phyloP scores from a whole-genome alignment of 2,113 vertebrate species.

The Marcusenius ussheri region DNA sequence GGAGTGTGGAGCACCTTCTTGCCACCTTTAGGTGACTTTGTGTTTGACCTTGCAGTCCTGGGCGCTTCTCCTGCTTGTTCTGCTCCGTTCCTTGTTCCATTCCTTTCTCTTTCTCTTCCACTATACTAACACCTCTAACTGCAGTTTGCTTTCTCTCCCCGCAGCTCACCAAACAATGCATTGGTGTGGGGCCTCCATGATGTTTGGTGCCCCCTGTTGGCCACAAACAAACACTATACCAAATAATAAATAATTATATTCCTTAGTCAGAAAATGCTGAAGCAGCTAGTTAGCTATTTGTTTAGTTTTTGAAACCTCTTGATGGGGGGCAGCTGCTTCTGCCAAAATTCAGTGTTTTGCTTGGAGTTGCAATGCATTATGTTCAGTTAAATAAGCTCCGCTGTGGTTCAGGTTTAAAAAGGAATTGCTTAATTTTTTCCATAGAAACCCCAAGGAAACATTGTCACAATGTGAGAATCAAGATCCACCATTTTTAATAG shows the following conservation, averaged over 20 bases:
- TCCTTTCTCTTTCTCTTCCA: not conserved
- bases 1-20: not conserved
- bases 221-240: not conserved
- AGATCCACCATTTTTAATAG: not conserved
- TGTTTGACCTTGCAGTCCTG: slow-evolving; percentile 10
- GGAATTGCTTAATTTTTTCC: not conserved
- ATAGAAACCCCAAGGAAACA: not conserved
- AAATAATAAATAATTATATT: not conserved
- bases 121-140: not conserved
- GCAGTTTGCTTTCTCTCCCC: not conserved
- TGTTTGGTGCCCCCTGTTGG: not conserved
- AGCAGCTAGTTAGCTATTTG: not conserved
- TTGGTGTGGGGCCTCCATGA: not conserved
- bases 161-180: not conserved
- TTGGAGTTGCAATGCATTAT: not conserved
- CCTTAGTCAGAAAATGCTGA: not conserved
- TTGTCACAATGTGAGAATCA: not conserved
- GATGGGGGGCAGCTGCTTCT: not conserved
- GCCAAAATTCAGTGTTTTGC: not conserved
- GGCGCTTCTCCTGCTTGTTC: slow-evolving; percentile 28
- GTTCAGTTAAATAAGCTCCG: not conserved
- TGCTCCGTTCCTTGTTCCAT: not conserved
- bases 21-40: not conserved
- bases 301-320: not conserved
- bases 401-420: not conserved